phyloP scores from a whole-genome alignment of 2,113 vertebrate species.

The Indicator maculatus region DNA sequence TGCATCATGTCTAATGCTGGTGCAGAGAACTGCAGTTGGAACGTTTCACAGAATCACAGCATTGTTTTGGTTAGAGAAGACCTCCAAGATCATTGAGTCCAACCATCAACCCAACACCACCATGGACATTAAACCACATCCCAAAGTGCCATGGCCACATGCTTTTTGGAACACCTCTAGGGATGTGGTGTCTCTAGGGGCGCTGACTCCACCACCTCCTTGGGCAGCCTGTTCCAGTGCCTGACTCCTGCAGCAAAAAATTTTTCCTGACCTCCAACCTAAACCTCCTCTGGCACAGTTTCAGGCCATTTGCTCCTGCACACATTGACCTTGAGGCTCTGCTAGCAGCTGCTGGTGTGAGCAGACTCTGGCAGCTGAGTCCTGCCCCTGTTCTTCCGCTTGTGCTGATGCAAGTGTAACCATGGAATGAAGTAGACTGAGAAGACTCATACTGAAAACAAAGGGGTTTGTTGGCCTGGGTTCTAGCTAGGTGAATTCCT shows the following conservation, averaged over 20 bases:
- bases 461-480: background rate
- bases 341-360: background rate
- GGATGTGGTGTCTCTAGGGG: too few species aligned
- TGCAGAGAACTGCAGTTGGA: background rate
- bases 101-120: too few species aligned
- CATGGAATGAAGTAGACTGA: background rate
- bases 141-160: too few species aligned
- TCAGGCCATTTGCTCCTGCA: background rate
- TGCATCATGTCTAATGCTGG: background rate
- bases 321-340: background rate
- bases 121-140: too few species aligned
- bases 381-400: background rate
- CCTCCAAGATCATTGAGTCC: too few species aligned
- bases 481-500: background rate
- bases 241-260: too few species aligned
- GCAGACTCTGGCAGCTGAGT: background rate
- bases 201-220: too few species aligned
- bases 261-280: too few species aligned
- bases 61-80: too few species aligned
- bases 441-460: background rate
- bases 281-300: too few species aligned
- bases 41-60: background rate
- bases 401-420: background rate
- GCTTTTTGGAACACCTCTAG: too few species aligned
- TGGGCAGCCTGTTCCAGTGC: too few species aligned